A percentile compares a stretch with the other conserved stretches of the same genome.
These are phyloP conservation scores for Crotalus viridis DNA, from an alignment of 2,113 vertebrate species.

Conservation along the genomic window DNA sequence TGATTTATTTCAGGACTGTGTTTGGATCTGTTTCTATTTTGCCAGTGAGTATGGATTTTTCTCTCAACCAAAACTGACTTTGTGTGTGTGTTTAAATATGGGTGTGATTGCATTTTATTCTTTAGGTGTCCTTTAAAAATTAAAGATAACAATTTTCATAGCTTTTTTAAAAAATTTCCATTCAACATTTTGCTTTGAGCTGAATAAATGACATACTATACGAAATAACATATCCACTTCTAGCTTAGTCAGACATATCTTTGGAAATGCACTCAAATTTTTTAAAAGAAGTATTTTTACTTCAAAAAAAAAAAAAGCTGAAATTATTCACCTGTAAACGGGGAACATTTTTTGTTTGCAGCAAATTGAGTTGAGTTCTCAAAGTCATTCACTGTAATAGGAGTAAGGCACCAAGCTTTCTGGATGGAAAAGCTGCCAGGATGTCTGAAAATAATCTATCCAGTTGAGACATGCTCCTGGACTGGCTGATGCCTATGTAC, in stretches of 20 bases:
- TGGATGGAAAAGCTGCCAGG: conserved; percentile 57
- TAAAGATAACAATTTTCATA: neutral
- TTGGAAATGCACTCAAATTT: neutral
- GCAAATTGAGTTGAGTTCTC: conserved; percentile 35
- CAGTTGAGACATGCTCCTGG: conserved; percentile 35
- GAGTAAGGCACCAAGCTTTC: conserved; percentile 30
- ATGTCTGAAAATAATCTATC: conserved; percentile 62
- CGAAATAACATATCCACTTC: neutral
- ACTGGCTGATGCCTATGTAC: conserved; percentile 51
- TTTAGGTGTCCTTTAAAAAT: neutral
- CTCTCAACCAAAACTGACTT: neutral
- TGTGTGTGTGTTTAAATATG: neutral
- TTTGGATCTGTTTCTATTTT: neutral
- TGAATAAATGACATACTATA: neutral
- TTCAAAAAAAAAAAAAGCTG: neutral
- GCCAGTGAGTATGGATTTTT: neutral
- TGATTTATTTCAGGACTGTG: neutral
- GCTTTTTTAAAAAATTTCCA: neutral
- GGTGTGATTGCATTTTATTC: neutral
- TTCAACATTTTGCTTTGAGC: neutral
- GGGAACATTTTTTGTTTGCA: conserved; percentile 1
- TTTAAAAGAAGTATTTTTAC: neutral
- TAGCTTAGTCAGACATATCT: neutral
- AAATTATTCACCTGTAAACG: neutral
- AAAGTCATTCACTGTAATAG: conserved; percentile 37